Evolutionary conservation across 2,888 invertebrate genomes (phyloP), one percentile per base, ranked within the genome.

Genomic region (Antheraea assamensis): DNA sequence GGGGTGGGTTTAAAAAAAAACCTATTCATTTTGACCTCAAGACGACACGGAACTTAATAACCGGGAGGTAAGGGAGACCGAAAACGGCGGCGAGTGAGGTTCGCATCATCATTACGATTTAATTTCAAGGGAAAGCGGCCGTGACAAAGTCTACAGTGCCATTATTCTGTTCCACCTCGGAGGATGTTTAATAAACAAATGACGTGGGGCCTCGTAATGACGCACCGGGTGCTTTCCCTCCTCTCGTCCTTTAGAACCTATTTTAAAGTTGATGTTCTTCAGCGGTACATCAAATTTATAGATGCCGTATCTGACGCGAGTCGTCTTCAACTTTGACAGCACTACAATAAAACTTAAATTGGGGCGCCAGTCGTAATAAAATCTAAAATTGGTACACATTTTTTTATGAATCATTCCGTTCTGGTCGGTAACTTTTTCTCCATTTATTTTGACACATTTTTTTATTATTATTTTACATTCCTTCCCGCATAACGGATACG

Each of bases 131-230:
- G 91, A 92, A 92, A 91, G 89, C 90, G 90, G 85, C 89, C 91
- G 88, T 90, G 92, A 92, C 93, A 91, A 92, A 92, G 92, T 92
- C 93, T 90, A 86, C 87, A 85, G 81, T 84, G 85, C 92, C 91
- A 93, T 94, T 94, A 93, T 93, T 90, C 88, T 87, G 90, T 93
- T 92, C 92, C 91, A 91, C 92, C 92, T 92, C 89, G 87, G 87
- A 90, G 92, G 91, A 90, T 92, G 92, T 92, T 93, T 93, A 91
- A 92, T 93, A 93, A 93, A 93, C 93, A 93, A 93, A 93, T 93
- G 93, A 93, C 90, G 91, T 90, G 90, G 89, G 90, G 86, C 87
- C 83, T 86, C 85, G 87, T 90, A 91, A 93, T 91, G 92, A 90
- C 87, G 89, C 85, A 84, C 86, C 84, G 87, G 84, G 86, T 82